phyloP scores from a whole-genome alignment of 2,797 vertebrate species.

The Tapera naevia region DNA sequence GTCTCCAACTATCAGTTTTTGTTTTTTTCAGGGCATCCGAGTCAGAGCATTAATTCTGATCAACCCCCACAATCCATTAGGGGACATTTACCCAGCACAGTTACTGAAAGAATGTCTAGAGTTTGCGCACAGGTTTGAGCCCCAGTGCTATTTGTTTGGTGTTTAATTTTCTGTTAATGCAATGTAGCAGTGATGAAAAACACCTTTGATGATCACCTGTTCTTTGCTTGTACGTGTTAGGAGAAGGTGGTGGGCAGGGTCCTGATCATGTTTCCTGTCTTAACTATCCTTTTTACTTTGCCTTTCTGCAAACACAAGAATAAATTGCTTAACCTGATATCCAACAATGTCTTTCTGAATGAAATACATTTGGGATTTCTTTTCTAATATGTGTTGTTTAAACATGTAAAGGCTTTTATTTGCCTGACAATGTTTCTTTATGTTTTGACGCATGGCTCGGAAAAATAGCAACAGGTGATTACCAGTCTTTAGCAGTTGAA shows the following conservation, averaged over 20 bases:
- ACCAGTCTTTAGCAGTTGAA: neutral
- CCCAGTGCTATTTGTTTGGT: neutral
- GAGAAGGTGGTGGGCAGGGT: neutral
- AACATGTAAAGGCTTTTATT: neutral
- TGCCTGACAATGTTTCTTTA: neutral
- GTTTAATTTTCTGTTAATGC: neutral
- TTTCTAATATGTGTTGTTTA: neutral
- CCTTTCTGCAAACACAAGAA: neutral
- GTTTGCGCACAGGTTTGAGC: conserved; percentile 55
- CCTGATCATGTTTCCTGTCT: neutral
- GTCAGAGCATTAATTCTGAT: conserved; percentile 62
- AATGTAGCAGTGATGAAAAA: neutral
- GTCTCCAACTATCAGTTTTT: conserved; percentile 7
- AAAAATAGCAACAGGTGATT: neutral
- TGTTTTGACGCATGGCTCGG: neutral
- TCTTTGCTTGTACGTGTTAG: neutral
- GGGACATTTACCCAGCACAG: conserved; percentile 43
- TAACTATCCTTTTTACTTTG: neutral
- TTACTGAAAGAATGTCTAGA: conserved; percentile 52
- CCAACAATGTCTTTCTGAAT: neutral
- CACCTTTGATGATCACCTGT: neutral
- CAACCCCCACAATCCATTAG: conserved; percentile 58
- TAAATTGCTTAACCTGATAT: neutral
- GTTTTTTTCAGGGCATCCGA: conserved; percentile 51
- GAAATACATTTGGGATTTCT: neutral